A percentile compares a stretch with the other conserved stretches of the same genome.
Conservation (phyloP, 2,113 vertebrate genomes). For the Arvicanthis niloticus region DNA sequence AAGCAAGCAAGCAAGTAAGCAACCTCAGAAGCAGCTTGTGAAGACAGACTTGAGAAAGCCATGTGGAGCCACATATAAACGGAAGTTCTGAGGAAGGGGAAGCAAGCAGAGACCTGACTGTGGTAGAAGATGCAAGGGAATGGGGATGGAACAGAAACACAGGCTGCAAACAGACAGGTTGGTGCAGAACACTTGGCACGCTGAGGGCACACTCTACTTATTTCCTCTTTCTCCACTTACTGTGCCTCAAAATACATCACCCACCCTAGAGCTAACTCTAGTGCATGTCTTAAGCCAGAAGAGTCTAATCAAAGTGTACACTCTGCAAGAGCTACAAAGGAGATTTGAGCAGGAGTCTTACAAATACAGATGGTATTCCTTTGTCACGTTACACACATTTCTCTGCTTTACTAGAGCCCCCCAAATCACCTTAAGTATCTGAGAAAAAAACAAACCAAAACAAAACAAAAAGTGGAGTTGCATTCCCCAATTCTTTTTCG, state of each 20-base stretch:
- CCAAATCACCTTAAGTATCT: background rate
- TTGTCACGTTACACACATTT: background rate
- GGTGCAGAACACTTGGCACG: background rate
- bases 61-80: background rate
- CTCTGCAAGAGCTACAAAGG: background rate
- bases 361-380: background rate
- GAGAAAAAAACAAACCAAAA: background rate
- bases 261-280: conserved; percentile 26
- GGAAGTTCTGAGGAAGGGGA: background rate
- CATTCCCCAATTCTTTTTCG: background rate
- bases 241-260: conserved; percentile 18
- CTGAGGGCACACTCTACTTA: background rate
- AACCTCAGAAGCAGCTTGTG: background rate
- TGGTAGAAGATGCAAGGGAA: background rate
- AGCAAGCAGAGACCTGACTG: background rate
- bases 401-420: background rate
- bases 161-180: background rate
- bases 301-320: conserved; percentile 18
- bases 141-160: background rate
- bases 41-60: background rate
- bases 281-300: conserved; percentile 9
- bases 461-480: background rate
- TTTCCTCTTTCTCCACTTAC: background rate
- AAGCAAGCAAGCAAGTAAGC: too few species aligned
- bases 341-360: conserved; percentile 2